Base-by-base conservation (phyloP, 2,113 vertebrate species). In the Psephotus haematonotus region DNA sequence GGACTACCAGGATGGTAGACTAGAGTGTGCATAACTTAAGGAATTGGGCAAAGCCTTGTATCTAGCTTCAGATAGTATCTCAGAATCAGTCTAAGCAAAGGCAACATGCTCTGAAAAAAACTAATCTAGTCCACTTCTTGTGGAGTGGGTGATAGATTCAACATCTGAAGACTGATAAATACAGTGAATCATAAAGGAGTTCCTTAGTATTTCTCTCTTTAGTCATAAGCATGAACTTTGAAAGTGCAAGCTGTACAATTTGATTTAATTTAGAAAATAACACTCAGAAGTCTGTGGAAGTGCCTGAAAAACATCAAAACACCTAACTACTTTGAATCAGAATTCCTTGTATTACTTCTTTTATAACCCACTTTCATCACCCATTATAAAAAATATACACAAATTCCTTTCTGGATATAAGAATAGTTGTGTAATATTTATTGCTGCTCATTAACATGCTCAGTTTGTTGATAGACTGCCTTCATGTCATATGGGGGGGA, bases 401-500 rank as follows among this genome's bases (percentile, higher is more conserved):
- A 64, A 65, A 89, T 72, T 79, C 72, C 60, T 93, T 77, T 89
- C 57, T 89, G 63, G 31, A 82, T 87, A n/a, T 76, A 82, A 89
- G 85, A 88, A 95, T 37, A 75, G 68, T 77, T 88, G 55, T 22
- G 3, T 52, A 55, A 20, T 83, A 94, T 93, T 96, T 92, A 94
- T 83, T 88, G 78, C 64, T 92, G 47, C 75, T 83, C 69, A 91
- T 95, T 95, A 93, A 82, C 79, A 90, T 94, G 80, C 37, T 88
- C 47, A 80, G 75, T 92, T 74, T 92, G 82, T 76, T 91, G 75
- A 96, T 63, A 90, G 80, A 90, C 50, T 94, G 86, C 62, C 62
- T 82, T 95, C 86, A 74, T 90, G 91, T 72, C 44, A 44, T 68
- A 88, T 25, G 11, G 74, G 57, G 82, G 71, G 31, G 9, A 33